phyloP scores from a whole-genome alignment of 2,113 vertebrate species.

The Raphicerus campestris region DNA sequence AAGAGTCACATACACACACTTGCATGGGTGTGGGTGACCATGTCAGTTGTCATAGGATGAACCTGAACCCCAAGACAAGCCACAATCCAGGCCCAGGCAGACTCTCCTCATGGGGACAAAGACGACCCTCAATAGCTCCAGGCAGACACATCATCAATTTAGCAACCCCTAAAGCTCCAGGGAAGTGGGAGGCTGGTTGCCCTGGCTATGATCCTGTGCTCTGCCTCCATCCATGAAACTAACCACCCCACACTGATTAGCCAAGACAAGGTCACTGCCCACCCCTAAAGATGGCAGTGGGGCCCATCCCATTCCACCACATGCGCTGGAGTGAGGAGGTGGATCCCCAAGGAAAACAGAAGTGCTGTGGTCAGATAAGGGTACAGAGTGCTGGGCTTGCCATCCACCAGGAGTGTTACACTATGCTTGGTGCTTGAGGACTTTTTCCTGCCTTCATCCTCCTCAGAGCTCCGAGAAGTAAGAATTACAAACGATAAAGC shows the following conservation, averaged over 20 bases:
- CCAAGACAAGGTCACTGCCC: background rate
- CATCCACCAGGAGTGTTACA: background rate
- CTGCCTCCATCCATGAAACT: background rate
- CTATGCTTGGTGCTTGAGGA: background rate
- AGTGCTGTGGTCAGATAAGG: background rate
- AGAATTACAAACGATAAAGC: background rate
- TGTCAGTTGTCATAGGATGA: background rate
- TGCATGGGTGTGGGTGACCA: background rate
- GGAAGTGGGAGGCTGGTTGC: background rate
- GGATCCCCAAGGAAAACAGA: background rate
- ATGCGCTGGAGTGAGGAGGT: background rate
- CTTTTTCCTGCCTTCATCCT: background rate
- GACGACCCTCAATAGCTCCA: background rate
- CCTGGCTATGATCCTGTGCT: background rate
- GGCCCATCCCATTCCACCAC: background rate
- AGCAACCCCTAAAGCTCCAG: background rate
- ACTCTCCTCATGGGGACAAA: background rate
- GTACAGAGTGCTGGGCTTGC: background rate
- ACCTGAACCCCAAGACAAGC: background rate
- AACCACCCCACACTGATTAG: background rate
- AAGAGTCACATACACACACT: background rate
- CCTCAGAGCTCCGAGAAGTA: background rate
- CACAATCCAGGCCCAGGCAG: background rate
- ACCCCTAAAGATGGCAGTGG: background rate
- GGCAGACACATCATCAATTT: background rate